phyloP scores from a whole-genome alignment of 1,140 invertebrate genomes.

The Diorhabda carinulata region DNA sequence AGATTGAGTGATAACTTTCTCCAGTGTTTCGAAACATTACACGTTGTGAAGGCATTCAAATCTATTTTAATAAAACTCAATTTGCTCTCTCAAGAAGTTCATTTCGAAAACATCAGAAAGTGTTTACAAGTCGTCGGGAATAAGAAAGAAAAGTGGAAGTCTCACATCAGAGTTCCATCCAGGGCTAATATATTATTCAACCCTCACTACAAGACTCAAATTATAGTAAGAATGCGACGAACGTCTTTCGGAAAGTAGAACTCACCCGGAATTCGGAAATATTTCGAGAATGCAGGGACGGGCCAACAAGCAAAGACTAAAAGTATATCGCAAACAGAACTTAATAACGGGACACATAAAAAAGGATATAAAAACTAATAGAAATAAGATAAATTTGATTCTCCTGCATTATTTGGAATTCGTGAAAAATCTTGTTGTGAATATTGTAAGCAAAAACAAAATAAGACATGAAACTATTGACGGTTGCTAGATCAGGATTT shows the following conservation, averaged over 20 bases:
- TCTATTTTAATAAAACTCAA: constrained; percentile 3
- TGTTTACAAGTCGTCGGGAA: constrained; percentile 9
- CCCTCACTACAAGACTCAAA: constrained; percentile 17
- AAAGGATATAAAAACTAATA: no score
- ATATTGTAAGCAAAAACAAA: no score
- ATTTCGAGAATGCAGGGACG: not conserved
- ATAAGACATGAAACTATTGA: no score
- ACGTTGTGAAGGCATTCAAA: not conserved
- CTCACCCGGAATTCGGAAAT: constrained; percentile 13
- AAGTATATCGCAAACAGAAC: no score
- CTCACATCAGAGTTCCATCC: constrained; percentile 10
- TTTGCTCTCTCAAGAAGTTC: not conserved
- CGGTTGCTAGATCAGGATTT: no score
- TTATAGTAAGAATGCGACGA: constrained; percentile 17
- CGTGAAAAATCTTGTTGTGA: no score
- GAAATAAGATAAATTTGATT: no score
- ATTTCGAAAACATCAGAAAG: constrained; percentile 8
- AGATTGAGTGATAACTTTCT: no score
- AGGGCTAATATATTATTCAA: constrained; percentile 16
- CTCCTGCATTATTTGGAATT: no score
- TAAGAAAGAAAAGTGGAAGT: constrained; percentile 11
- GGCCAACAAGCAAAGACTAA: no score
- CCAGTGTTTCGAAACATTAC: not conserved
- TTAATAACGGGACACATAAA: no score
- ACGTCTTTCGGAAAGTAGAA: constrained; percentile 14